Evolutionary conservation across 2,888 invertebrate species (phyloP).

Genomic region (Phortica okadai): DNA sequence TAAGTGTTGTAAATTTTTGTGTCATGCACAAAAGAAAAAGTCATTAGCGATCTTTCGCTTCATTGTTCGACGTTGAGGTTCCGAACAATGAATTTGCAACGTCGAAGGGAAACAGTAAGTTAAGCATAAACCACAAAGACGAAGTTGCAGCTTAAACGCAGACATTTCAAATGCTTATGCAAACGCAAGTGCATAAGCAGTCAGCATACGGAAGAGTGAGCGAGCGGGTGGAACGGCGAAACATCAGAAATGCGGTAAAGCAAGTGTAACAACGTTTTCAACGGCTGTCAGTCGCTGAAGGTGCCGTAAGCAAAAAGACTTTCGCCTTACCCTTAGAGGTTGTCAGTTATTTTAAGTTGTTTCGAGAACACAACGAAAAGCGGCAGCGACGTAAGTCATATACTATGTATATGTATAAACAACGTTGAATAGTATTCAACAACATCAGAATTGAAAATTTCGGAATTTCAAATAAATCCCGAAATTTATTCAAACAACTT

Average conservation of each 20-base stretch:
- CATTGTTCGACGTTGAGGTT: not conserved
- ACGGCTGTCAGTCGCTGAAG: conserved; percentile 10
- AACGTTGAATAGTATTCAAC: too few relatives aligned
- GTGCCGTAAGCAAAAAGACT: conserved; percentile 43
- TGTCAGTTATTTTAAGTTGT: conserved; percentile 68
- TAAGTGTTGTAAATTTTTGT: conserved; percentile 25
- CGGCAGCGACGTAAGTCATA: too few relatives aligned
- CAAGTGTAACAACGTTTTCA: conserved; percentile 20
- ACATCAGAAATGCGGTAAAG: not conserved
- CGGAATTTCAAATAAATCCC: too few relatives aligned
- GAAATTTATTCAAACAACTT: too few relatives aligned
- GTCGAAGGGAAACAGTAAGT: not conserved
- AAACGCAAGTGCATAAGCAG: not conserved
- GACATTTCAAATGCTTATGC: not conserved
- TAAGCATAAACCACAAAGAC: not conserved
- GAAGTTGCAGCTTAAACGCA: not conserved
- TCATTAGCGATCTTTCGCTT: conserved; percentile 13
- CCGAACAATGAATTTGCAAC: not conserved
- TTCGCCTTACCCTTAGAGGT: conserved; percentile 63
- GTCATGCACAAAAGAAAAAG: conserved; percentile 14
- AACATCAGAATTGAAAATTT: too few relatives aligned
- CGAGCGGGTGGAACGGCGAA: not conserved
- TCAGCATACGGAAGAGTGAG: not conserved
- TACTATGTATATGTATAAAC: too few relatives aligned
- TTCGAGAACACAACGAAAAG: not conserved